Evolutionary conservation across 2,888 invertebrate genomes (phyloP), one percentile per base, ranked within the genome.

Genomic region (Stramonita haemastoma): DNA sequence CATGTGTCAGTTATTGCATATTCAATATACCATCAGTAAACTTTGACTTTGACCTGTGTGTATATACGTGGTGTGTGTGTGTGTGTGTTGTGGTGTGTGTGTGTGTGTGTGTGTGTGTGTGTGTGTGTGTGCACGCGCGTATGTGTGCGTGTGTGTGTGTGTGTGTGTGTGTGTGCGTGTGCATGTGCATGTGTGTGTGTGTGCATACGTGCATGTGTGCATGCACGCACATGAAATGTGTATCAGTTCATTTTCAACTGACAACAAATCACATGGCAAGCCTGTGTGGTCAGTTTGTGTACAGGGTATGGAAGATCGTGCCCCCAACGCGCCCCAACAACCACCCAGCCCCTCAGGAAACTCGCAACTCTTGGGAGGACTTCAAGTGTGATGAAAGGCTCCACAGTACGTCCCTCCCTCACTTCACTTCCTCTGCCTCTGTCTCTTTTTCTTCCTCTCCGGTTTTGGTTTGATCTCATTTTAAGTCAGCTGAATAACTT

Each of bases 361-460:
- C 91, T 0, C 91, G 91, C 19, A 92, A 94, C 84, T 91, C 91
- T 6, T 94, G 93, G 91, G 93, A 94, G 87, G 95, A 95, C 22
- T 95, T 95, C 90, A 79, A 93, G n/a, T 89, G 93, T 90, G 95
- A 95, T 93, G 95, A 95, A 19, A 95, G 88, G 93, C 95, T 95
- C 92, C 79, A 60, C 19, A 90, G 88, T 88, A 86, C 32, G 83
- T 46, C 19, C 1, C 2, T 84, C 84, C 57, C n/a, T 29, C 57
- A 13, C 29, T 57, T 57, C 85, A 57, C 46, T 46, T 26, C 57
- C 84, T 85, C 56, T 57, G 29, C 57, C 56, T 56, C 57, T 57
- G 11, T 57, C 84, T 85, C 57, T 46, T 4, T 83, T 46, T 83
- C 79, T 79, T 34, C 32, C 32, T 79, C 36, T 81, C 81, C 26